phyloP scores from a whole-genome alignment of 2,797 vertebrate genomes.

The Gephyroberyx darwinii region DNA sequence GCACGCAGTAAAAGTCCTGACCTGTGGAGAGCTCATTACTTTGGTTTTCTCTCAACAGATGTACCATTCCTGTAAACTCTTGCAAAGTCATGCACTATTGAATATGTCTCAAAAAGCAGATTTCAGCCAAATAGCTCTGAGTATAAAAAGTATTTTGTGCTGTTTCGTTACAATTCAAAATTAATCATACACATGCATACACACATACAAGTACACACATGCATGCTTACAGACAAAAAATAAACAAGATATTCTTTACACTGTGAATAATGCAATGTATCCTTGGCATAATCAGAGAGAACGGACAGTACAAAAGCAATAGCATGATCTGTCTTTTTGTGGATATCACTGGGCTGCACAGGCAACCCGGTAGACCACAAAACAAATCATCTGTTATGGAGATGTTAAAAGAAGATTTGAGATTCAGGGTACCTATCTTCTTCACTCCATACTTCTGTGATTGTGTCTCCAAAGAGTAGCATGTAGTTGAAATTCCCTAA shows the following conservation, averaged over 20 bases:
- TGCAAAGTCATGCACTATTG: slow-evolving; percentile 68
- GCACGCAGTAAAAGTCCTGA: slow-evolving; percentile 38
- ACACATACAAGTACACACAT: slow-evolving; percentile 65
- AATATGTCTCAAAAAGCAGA: slow-evolving; percentile 55
- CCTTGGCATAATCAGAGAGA: slow-evolving; percentile 80
- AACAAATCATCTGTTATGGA: slow-evolving; percentile 49
- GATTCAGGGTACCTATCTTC: slow-evolving; percentile 32
- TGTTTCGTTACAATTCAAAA: slow-evolving; percentile 71
- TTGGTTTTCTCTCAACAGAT: slow-evolving; percentile 74
- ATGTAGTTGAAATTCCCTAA: slow-evolving; percentile 47
- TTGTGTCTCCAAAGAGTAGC: slow-evolving; percentile 31
- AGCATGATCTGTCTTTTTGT: slow-evolving; percentile 64
- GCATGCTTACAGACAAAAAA: slow-evolving; percentile 65
- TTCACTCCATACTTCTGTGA: slow-evolving; percentile 19
- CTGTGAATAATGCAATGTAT: slow-evolving; percentile 74
- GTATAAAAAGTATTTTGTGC: slow-evolving; percentile 74
- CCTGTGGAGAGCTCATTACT: slow-evolving; percentile 64
- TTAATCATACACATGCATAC: slow-evolving; percentile 73
- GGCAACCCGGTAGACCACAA: slow-evolving; percentile 52
- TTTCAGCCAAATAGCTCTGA: slow-evolving; percentile 47
- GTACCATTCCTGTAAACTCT: slow-evolving; percentile 62
- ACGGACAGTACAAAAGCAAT: slow-evolving; percentile 77
- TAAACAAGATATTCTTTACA: slow-evolving; percentile 61
- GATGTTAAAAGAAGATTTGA: slow-evolving; percentile 49
- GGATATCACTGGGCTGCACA: slow-evolving; percentile 23